These are phyloP conservation scores for Esox lucius DNA, from an alignment of 2,797 vertebrate species.

Conservation along the genomic window DNA sequence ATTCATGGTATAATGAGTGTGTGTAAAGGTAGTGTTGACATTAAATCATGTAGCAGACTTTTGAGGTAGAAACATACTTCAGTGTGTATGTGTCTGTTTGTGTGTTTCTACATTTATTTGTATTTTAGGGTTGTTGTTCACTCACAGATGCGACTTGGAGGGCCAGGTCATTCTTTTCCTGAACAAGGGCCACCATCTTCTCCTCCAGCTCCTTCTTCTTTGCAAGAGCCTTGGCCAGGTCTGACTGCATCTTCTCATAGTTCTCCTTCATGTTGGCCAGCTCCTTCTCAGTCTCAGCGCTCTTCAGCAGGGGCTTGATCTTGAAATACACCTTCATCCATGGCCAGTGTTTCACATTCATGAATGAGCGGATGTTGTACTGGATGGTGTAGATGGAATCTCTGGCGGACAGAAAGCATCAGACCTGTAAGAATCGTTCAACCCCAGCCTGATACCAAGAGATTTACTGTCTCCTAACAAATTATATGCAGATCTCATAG, in stretches of 20 bases:
- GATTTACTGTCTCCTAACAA: too few species aligned
- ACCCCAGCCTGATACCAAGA: too few species aligned
- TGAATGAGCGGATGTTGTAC: constrained; percentile 77
- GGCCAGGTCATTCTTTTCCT: constrained; percentile 1
- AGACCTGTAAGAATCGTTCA: too few species aligned
- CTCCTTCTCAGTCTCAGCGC: constrained; percentile 79
- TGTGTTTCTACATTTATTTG: too few species aligned
- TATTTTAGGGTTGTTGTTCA: not conserved
- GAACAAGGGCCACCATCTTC: not conserved
- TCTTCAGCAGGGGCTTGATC: constrained; percentile 80
- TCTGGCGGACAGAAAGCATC: constrained; percentile 40
- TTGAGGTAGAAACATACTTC: too few species aligned
- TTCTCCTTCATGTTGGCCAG: constrained; percentile 79
- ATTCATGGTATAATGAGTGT: not conserved
- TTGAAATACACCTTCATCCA: constrained; percentile 86
- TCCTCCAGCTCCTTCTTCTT: constrained; percentile 2
- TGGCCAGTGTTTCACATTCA: constrained; percentile 82
- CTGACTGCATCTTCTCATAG: not conserved
- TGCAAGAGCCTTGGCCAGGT: not conserved
- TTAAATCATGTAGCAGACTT: too few species aligned
- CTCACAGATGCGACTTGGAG: constrained; percentile 2
- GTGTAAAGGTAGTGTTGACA: too few species aligned
- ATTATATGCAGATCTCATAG: too few species aligned
- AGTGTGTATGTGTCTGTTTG: too few species aligned
- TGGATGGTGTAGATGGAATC: constrained; percentile 77